Conservation (phyloP, 2,888 invertebrate species). For the Pediacus dermestoides region DNA sequence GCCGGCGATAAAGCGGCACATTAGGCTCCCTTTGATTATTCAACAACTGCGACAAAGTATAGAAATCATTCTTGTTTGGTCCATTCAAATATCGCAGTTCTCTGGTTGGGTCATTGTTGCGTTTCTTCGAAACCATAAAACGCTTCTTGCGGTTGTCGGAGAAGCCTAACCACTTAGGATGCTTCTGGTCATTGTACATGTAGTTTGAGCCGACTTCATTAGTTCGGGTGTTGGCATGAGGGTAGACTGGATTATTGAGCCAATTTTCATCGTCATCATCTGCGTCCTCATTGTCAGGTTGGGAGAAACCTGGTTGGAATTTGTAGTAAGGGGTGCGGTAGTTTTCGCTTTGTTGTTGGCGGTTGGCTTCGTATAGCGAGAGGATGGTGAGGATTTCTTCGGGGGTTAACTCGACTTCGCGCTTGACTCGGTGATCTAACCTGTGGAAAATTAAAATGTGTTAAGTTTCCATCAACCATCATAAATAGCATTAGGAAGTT, state of each 20-base stretch:
- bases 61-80: constrained; percentile 55
- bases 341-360: constrained; percentile 39
- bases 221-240: constrained; percentile 46
- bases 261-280: constrained; percentile 57
- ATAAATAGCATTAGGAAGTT: too few species aligned
- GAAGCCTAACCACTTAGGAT: constrained; percentile 33
- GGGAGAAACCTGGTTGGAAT: constrained; percentile 50
- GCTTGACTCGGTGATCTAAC: constrained; percentile 52
- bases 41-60: constrained; percentile 59
- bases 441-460: constrained; percentile 29
- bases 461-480: neutral
- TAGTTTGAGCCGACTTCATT: constrained; percentile 41
- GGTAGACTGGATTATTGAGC: constrained; percentile 59
- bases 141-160: constrained; percentile 50
- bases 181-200: constrained; percentile 28
- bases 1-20: constrained; percentile 59
- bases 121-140: constrained; percentile 61
- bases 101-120: constrained; percentile 46
- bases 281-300: constrained; percentile 52
- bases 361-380: constrained; percentile 60
- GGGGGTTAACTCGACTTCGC: constrained; percentile 59
- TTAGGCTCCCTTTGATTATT: constrained; percentile 54
- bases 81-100: constrained; percentile 46
- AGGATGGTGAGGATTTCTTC: constrained; percentile 60
- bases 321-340: constrained; percentile 52